Evolutionary conservation across 2,113 vertebrate species (phyloP), one percentile per base, ranked within the genome.

Genomic region (Ptilorrhoa leucosticta): DNA sequence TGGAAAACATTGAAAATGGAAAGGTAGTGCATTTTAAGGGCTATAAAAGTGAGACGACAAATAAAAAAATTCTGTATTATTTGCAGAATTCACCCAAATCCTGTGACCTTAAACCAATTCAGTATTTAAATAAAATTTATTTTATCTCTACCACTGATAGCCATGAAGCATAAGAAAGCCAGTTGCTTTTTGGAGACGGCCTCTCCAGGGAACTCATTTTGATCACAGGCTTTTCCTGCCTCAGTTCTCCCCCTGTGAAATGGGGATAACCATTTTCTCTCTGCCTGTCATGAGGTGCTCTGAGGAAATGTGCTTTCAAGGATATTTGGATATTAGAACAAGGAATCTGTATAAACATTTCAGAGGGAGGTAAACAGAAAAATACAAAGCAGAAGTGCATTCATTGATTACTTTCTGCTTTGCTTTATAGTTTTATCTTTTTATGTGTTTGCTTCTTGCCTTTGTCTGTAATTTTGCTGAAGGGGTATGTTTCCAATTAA

Each of bases 401-500:
- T 65, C 79, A 83, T 76, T 53, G 2, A 68, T 87, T 76, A n/a
- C 19, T 75, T 56, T 91, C 47, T 51, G 17, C 8, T 48, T 76
- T 87, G 69, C 31, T 75, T 82, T 64, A 51, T 51, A 60, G 7
- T 81, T 77, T 90, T 44, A 48, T 16, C 24, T 56, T 83, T 91
- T 82, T 45, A 7, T 44, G 20, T 70, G n/a, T 47, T 68, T 83
- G 7, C 31, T 79, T 71, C 61, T 94, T 78, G 53, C 27, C 15
- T 87, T 89, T 87, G 44, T 50, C 61, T 85, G 33, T 64, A 79
- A 53, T 85, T 93, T 90, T 85, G 63, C 53, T 87, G 70, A 68
- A 76, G 61, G 44, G 11, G 1, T 84, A 64, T 83, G 75, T 85
- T 95, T 94, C 77, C 80, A 88, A 80, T 90, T 94, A 94, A 82